These are phyloP conservation scores for Polietes domitor DNA, from an alignment of 2,888 invertebrate genomes.

Conservation along the genomic window DNA sequence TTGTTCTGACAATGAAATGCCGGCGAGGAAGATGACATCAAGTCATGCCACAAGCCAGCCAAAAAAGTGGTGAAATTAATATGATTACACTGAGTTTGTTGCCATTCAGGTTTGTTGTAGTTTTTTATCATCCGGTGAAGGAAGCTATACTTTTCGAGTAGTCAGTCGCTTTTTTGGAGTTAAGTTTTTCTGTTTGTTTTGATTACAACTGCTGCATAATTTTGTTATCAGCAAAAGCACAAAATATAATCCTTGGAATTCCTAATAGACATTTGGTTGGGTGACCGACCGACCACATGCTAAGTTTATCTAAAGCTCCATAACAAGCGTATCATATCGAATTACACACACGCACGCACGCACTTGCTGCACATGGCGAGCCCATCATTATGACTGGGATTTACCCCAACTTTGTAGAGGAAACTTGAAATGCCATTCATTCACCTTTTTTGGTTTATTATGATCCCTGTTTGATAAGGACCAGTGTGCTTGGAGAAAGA, in stretches of 20 bases:
- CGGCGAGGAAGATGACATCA: neutral
- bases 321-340: constrained; percentile 38
- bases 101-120: neutral
- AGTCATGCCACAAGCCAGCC: neutral
- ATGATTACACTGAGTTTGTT: neutral
- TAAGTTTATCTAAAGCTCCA: constrained; percentile 39
- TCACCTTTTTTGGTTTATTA: constrained; percentile 51
- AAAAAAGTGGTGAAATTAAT: constrained; percentile 29
- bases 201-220: constrained; percentile 28
- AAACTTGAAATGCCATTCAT: constrained; percentile 5
- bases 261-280: constrained; percentile 18
- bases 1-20: neutral
- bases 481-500: no score
- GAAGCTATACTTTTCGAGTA: neutral
- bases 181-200: constrained; percentile 8
- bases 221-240: constrained; percentile 29
- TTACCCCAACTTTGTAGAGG: constrained; percentile 14
- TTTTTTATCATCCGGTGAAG: neutral
- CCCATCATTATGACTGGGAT: constrained; percentile 11
- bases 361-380: constrained; percentile 13
- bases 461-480: constrained; percentile 29
- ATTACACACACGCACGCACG: constrained; percentile 33
- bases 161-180: neutral
- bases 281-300: constrained; percentile 26
- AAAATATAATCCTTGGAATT: constrained; percentile 43